Percentiles rank a stretch among this genome's conserved stretches.
Conservation (phyloP, 2,797 vertebrate species). For the Anguilla pacifica region DNA sequence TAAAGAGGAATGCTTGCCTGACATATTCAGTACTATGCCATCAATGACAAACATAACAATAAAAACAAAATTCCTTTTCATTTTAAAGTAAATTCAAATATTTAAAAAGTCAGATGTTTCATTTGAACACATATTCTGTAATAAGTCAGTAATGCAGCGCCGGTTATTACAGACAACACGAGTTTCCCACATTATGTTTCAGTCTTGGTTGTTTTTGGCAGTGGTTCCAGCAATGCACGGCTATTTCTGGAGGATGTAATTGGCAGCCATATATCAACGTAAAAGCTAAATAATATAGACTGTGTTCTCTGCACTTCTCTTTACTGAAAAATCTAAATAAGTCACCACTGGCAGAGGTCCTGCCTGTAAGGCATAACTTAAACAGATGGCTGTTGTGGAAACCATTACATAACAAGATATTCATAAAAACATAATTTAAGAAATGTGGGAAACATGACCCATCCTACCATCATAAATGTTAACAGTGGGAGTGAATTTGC, state of each 20-base stretch:
- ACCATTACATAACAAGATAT: not conserved
- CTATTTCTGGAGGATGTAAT: conserved; percentile 12
- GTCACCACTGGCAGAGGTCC: not conserved
- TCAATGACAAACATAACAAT: not conserved
- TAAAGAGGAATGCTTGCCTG: not conserved
- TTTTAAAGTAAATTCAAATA: not conserved
- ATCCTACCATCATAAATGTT: not conserved
- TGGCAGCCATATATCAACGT: not conserved
- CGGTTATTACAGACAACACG: not conserved
- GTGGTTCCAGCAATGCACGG: not conserved
- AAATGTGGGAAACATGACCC: not conserved
- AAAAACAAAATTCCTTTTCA: not conserved
- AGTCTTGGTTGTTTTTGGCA: conserved; percentile 18
- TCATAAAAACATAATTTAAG: not conserved
- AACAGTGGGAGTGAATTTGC: not conserved
- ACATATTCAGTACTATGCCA: conserved; percentile 5
- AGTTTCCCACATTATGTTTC: not conserved
- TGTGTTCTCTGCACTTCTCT: not conserved
- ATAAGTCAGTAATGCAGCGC: not conserved
- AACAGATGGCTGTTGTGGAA: conserved; percentile 3
- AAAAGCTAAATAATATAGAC: not conserved
- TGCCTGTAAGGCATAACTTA: not conserved
- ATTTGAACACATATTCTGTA: not conserved
- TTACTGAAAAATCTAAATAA: not conserved
- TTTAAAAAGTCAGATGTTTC: not conserved